Base-by-base conservation (phyloP, 92 coral and sea anemone species). In the Parazoanthus darwini region DNA sequence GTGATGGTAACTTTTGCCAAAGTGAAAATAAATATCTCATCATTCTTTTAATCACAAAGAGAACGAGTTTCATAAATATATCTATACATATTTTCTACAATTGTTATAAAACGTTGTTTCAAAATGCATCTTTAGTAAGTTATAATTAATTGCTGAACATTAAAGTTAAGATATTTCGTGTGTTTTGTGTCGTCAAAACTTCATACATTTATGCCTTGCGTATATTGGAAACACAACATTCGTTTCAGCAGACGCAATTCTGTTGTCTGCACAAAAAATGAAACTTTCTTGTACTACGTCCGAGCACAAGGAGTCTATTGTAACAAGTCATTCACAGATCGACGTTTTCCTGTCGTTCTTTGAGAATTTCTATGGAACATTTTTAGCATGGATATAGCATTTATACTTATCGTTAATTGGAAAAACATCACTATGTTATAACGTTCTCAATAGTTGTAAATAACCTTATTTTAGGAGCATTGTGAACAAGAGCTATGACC, bases 401-500 rank as follows among this genome's bases (percentile, higher is more conserved):
- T 63, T 63, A 63, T 63, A 63, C 70, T 18, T 63, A 63, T 18
- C 26, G 25, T 15, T 54, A 54, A 15, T 54, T 11, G 59, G 59
- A 54, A 54, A 15, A 22, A 63, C n/a, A 15, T 58, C 22, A 63
- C 70, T 63, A 63, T 23, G 25, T 63, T 63, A 63, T 63, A 63
- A 63, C 70, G 26, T 63, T 63, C 25, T 25, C 70, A 63, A 63
- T 22, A 22, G 70, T 18, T 63, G 70, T 63, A 63, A 63, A 63
- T 63, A 63, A 18, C 70, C 70, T 20, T 63, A 23, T 46, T 25
- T 79, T 50, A 79, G 65, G 82, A 48, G 8, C 66, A 79, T 46
- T 78, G 82, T 78, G 51, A 78, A 78, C 23, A 78, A 63, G 70
- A 63, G 70, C 70, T 63, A 18, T 63, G n/a, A 63, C 25, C 3